Evolutionary conservation across 1,140 invertebrate species (phyloP).

Genomic region (Littorina saxatilis): DNA sequence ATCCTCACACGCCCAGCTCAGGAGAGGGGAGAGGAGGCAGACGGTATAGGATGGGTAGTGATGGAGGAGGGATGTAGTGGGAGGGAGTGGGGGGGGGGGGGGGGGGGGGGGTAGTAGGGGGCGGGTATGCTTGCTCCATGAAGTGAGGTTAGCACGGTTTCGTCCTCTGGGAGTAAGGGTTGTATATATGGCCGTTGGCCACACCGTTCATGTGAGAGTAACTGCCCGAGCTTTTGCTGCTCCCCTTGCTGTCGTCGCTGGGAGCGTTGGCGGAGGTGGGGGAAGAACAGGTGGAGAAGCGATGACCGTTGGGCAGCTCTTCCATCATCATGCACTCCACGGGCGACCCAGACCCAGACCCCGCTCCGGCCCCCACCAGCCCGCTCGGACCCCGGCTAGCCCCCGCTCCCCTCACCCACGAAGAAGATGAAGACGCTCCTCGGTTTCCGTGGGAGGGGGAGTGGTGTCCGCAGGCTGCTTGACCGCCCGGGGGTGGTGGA

Average conservation of each 20-base stretch:
- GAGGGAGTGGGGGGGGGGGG: no score
- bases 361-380: conserved; percentile 40
- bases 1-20: no score
- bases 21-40: no score
- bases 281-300: conserved; percentile 56
- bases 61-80: no score
- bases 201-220: conserved; percentile 68
- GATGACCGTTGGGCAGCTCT: conserved; percentile 53
- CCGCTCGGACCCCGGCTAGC: conserved; percentile 32
- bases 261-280: conserved; percentile 64
- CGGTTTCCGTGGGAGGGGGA: conserved; percentile 38
- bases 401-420: conserved; percentile 11
- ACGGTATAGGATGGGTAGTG: no score
- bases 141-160: conserved; percentile 59
- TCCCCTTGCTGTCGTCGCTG: conserved; percentile 74
- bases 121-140: no score
- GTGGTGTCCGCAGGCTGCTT: conserved; percentile 39
- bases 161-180: conserved; percentile 49
- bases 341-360: conserved; percentile 41
- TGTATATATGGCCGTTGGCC: conserved; percentile 73
- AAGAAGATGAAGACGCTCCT: conserved; percentile 37
- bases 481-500: conserved; percentile 26
- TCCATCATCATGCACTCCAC: conserved; percentile 61
- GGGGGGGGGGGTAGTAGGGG: no score
- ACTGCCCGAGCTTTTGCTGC: conserved; percentile 75